A percentile compares a stretch with the other conserved stretches of the same genome.
phyloP scores from a whole-genome alignment of 2,797 vertebrate species.

The Cryptoprocta ferox region DNA sequence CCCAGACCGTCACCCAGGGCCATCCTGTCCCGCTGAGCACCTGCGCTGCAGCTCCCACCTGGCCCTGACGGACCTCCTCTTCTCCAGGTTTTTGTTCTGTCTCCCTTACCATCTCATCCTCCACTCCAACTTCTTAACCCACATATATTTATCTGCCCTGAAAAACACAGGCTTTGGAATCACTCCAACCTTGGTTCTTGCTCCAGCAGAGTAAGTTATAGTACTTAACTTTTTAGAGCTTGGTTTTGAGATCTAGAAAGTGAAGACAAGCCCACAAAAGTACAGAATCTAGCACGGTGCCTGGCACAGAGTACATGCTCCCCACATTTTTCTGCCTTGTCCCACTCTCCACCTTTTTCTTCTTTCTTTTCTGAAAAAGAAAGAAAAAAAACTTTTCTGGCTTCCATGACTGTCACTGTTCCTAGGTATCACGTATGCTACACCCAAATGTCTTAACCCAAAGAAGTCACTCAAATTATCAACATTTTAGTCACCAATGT shows the following conservation, averaged over 20 bases:
- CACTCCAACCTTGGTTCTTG: neutral
- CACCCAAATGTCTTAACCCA: constrained; percentile 43
- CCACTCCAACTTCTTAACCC: neutral
- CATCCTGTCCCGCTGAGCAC: neutral
- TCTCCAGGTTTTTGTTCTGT: constrained; percentile 23
- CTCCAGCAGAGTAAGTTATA: neutral
- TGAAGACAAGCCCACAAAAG: neutral
- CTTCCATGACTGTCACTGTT: neutral
- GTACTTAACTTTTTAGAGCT: neutral
- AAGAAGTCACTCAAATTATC: neutral
- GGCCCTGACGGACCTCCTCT: neutral
- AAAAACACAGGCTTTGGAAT: neutral
- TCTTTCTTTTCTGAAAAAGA: neutral
- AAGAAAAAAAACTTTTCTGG: neutral
- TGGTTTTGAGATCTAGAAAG: neutral
- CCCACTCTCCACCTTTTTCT: neutral
- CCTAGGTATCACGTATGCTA: neutral
- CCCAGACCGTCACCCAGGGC: neutral
- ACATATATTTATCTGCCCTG: neutral
- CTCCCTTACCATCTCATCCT: neutral
- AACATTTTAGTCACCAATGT: neutral
- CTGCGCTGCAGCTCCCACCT: neutral
- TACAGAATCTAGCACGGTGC: neutral
- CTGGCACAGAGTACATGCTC: neutral
- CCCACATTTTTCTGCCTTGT: neutral